Evolutionary conservation across 2,113 vertebrate species (phyloP).

Genomic region (Toxostoma redivivum): DNA sequence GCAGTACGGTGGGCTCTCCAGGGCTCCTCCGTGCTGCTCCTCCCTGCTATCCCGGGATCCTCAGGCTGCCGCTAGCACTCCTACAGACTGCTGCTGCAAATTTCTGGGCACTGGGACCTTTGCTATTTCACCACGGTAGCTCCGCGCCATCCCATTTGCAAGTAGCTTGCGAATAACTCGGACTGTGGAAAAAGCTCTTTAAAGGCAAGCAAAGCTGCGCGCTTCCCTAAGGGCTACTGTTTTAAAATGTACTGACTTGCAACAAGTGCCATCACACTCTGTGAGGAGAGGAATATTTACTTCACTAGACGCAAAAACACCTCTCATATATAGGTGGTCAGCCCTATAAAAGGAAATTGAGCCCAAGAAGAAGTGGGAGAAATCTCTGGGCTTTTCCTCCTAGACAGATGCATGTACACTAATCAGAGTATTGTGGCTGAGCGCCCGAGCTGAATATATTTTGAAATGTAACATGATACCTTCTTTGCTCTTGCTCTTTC

Average conservation of each 20-base stretch:
- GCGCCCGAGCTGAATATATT: not conserved
- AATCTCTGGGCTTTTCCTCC: not conserved
- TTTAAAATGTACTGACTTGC: accelerated
- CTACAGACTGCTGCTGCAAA: not conserved
- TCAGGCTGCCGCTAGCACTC: not conserved
- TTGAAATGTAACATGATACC: not conserved
- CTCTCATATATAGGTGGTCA: not conserved
- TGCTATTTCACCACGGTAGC: not conserved
- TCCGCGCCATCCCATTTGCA: not conserved
- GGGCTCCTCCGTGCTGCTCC: not conserved
- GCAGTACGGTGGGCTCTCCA: not conserved
- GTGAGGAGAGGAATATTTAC: not conserved
- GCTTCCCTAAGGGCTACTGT: not conserved
- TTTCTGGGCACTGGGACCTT: accelerated
- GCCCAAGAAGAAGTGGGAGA: not conserved
- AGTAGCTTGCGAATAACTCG: not conserved
- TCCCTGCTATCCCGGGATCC: not conserved
- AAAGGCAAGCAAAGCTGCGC: not conserved
- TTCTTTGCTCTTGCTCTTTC: not conserved
- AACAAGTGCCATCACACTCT: accelerated
- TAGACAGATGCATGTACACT: not conserved
- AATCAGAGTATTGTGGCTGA: not conserved
- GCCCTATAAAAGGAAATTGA: not conserved
- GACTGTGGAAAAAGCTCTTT: not conserved
- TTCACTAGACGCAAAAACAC: not conserved